phyloP scores from a whole-genome alignment of 35 echinoderm and acorn worm genomes.

The Lytechinus variegatus region DNA sequence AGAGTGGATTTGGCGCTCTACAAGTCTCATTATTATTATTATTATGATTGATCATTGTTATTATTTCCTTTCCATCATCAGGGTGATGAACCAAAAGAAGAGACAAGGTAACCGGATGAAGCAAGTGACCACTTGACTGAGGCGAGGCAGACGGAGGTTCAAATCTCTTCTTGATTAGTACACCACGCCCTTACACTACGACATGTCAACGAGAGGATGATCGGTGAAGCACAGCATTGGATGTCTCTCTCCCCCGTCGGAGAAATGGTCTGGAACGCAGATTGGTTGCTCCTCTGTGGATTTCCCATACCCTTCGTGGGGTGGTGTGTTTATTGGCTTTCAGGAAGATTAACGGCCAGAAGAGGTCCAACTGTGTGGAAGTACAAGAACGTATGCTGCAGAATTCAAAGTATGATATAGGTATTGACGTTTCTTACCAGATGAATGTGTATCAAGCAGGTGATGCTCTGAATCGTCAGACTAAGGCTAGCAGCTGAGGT shows the following conservation, averaged over 20 bases:
- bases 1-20: no score
- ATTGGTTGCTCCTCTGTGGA: background rate
- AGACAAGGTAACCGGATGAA: background rate
- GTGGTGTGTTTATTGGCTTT: background rate
- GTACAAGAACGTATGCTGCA: background rate
- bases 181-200: background rate
- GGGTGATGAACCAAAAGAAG: background rate
- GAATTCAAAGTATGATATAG: background rate
- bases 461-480: background rate
- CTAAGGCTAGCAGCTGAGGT: background rate
- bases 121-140: conserved; percentile 3
- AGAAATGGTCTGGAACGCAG: background rate
- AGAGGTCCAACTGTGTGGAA: background rate
- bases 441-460: background rate
- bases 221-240: background rate
- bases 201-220: background rate
- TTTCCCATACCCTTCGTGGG: background rate
- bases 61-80: background rate
- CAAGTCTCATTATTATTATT: no score
- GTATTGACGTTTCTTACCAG: background rate
- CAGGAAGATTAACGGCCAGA: background rate
- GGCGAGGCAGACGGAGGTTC: background rate
- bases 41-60: background rate
- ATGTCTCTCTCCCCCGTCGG: no score
- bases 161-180: background rate